Evolutionary conservation across 2,888 invertebrate genomes (phyloP), one percentile per base, ranked within the genome.

Genomic region (Rhagonycha fulva): DNA sequence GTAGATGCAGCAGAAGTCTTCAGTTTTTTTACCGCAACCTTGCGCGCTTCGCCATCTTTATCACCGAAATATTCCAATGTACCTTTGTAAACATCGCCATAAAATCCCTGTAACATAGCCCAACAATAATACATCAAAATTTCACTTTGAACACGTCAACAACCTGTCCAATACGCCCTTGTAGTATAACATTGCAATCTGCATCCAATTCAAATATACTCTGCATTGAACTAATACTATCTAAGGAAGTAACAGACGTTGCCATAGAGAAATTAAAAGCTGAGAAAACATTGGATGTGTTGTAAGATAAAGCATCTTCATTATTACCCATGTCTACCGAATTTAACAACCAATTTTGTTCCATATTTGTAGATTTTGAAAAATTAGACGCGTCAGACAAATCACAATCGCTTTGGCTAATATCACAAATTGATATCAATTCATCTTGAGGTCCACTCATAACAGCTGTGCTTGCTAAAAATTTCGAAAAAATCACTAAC

Each of bases 41-140:
- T 87, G 80, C 90, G 89, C 0, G 90, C 88, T 75, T 90, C 89
- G 0, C 81, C 81, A 69, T 89, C 88, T 79, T 89, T 88, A 68
- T 88, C 89, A 72, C 86, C 87, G 70, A 88, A 88, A 80, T 87
- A 89, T 85, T 94, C 93, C 87, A 94, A 89, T 82, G 91, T 92
- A 0, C 95, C 97, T 81, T 92, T 92, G 87, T 92, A 95, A 2
- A 97, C 97, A 83, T 94, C 94, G 0, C 97, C 97, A 86, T 96
- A 97, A 87, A 94, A 95, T 1, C 97, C 97, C 91, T 94, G 86
- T 7, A 69, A 70, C 14, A 26, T 75, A 47, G 12, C 14, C 14
- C 26, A 26, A 30, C 47, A 9, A n/a, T 47, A 47, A 32, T 0
- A n/a, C 47, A n/a, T n/a, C 47, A 26, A 63, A 69, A 3, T 28